Conservation (phyloP, 2,113 vertebrate species). For the Equus przewalskii region DNA sequence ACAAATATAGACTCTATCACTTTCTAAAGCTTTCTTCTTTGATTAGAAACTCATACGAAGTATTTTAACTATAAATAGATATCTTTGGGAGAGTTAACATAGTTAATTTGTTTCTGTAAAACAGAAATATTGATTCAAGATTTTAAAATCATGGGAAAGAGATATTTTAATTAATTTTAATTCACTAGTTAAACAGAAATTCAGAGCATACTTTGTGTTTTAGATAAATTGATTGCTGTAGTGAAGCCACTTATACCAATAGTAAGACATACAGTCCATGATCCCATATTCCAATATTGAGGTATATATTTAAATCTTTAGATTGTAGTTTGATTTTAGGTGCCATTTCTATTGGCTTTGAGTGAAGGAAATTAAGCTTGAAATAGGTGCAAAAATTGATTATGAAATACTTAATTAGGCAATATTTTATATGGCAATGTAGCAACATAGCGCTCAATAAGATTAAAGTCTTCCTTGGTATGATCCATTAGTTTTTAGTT, state of each 20-base stretch:
- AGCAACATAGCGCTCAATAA: background rate
- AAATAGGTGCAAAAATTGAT: background rate
- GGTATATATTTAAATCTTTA: background rate
- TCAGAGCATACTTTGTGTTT: background rate
- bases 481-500: background rate
- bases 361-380: background rate
- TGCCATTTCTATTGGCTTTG: background rate
- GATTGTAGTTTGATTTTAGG: background rate
- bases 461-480: background rate
- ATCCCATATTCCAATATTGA: background rate
- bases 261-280: background rate
- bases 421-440: background rate
- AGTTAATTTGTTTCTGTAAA: conserved; percentile 15
- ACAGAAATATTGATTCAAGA: background rate
- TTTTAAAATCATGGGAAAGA: background rate
- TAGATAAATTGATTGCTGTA: background rate
- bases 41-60: background rate
- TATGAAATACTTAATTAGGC: background rate
- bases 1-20: background rate
- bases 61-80: background rate
- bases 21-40: background rate
- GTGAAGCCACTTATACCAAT: background rate
- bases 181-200: conserved; percentile 42
- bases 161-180: conserved; percentile 46
- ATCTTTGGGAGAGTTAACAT: background rate